phyloP scores from a whole-genome alignment of 2,113 vertebrate species.

The Tringa solitaria region DNA sequence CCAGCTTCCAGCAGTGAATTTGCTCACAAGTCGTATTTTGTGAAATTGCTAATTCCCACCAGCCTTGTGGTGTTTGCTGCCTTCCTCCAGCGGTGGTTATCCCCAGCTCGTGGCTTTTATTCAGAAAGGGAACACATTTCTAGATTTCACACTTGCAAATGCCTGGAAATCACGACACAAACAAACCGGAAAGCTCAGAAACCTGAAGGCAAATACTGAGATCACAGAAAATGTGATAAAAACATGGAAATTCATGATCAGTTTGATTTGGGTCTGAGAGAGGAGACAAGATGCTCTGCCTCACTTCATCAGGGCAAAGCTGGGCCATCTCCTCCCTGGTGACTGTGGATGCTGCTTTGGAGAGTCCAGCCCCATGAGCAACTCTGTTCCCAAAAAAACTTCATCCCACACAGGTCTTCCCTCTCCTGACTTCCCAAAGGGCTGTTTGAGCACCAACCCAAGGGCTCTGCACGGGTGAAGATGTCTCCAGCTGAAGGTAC shows the following conservation, averaged over 20 bases:
- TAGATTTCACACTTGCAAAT: neutral
- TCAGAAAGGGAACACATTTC: neutral
- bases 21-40: neutral
- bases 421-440: neutral
- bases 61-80: neutral
- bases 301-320: neutral
- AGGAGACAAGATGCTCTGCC: neutral
- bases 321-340: neutral
- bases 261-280: neutral
- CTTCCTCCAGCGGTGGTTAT: neutral
- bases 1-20: neutral
- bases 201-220: neutral
- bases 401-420: neutral
- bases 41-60: neutral
- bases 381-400: neutral
- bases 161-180: neutral
- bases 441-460: neutral
- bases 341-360: neutral
- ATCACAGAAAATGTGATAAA: neutral
- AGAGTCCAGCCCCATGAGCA: rapidly evolving
- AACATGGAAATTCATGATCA: neutral
- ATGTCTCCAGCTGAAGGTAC: neutral
- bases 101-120: rapidly evolving
- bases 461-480: neutral
- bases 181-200: neutral